A percentile compares a stretch with the other conserved stretches of the same genome.
These are phyloP conservation scores for Latrodectus elegans DNA, from an alignment of 2,888 invertebrate genomes.

Conservation along the genomic window DNA sequence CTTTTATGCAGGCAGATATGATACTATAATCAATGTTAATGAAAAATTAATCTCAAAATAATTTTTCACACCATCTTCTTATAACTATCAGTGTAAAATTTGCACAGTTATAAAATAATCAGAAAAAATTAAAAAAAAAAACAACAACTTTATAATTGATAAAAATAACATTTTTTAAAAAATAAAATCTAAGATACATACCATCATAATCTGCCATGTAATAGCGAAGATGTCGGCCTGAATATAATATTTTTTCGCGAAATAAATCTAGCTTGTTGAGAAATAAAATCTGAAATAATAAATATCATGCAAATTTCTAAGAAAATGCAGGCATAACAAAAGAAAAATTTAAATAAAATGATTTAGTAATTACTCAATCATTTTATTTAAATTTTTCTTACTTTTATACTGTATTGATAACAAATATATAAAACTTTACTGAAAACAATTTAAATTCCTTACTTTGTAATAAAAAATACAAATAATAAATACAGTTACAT, in stretches of 20 bases:
- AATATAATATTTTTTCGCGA: conserved; percentile 80
- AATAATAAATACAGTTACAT: too few species aligned
- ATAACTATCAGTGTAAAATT: neutral
- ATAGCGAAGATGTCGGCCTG: conserved; percentile 79
- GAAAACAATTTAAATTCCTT: too few species aligned
- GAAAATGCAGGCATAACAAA: conserved; percentile 8
- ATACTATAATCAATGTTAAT: neutral
- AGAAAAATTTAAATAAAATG: too few species aligned
- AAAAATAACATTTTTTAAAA: neutral
- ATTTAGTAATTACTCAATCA: too few species aligned
- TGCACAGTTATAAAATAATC: neutral
- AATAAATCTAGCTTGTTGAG: conserved; percentile 82
- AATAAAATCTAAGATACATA: conserved; percentile 13
- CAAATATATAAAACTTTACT: too few species aligned
- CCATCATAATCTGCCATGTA: conserved; percentile 70
- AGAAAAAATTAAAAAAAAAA: too few species aligned
- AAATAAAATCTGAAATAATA: conserved; percentile 77
- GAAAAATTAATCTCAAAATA: too few species aligned
- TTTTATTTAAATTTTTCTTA: too few species aligned
- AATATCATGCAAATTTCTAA: conserved; percentile 31
- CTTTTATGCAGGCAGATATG: neutral
- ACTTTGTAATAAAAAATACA: too few species aligned
- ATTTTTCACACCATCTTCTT: too few species aligned
- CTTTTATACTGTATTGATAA: conserved; percentile 75
- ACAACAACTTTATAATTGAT: too few species aligned